Base-by-base conservation (phyloP, 2,797 vertebrate genomes). In the Notamacropus eugenii region DNA sequence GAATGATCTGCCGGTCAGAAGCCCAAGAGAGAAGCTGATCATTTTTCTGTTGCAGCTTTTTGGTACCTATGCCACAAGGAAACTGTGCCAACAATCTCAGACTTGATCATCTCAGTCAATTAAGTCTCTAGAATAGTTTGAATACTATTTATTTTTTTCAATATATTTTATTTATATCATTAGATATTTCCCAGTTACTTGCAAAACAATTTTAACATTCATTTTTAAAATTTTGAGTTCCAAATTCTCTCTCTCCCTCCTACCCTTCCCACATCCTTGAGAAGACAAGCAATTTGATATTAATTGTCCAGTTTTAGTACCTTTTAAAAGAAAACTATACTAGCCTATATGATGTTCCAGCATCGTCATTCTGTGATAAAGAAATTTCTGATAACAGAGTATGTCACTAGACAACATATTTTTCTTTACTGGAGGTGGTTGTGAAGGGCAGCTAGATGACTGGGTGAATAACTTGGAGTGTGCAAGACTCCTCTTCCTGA, bases 341-440 rank as follows among this genome's bases (percentile, higher is more conserved):
- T 67, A 19, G 34, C 34, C 14, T 67, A 67, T 34, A 6, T n/a
- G 62, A 14, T 67, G 34, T 19, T 67, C 13, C 62, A 67, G 62
- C 34, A 13, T 67, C 29, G 12, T 13, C 14, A 67, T n/a, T n/a
- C 34, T 16, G 19, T 67, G 14, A 19, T 16, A 67, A 62, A 93
- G 59, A 93, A 34, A 90, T 92, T 96, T 95, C 90, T 92, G 1
- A 90, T 24, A 31, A 91, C 19, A 14, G 94, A 95, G 52, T 59
- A 8, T 91, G 54, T 95, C 46, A 3, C 59, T 95, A 14, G 96
- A 95, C 90, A 59, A 2, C 90, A 55, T 67, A 46, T 67, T 74
- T 94, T 96, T 93, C 59, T 91, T 93, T 96, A 92, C 56, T 54
- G 92, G 19, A 54, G 4, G 5, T 92, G 58, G 55, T 90, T n/a